These are phyloP conservation scores for Eciton burchellii DNA, from an alignment of 1,140 invertebrate species.

Conservation along the genomic window DNA sequence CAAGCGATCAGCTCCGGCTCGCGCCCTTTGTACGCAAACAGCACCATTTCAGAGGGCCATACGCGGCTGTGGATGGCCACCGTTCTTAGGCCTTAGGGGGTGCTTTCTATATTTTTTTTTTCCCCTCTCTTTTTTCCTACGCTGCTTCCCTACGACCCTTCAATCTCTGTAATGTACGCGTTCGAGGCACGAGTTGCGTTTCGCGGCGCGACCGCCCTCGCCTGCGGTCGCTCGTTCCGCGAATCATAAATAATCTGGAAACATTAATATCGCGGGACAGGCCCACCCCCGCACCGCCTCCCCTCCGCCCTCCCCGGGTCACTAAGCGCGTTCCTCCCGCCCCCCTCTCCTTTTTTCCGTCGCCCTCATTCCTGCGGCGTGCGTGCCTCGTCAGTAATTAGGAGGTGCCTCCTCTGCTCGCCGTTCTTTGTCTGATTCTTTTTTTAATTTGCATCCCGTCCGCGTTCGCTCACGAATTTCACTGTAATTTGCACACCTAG, in stretches of 20 bases:
- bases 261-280: slow-evolving; percentile 77
- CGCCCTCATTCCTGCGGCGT: background rate
- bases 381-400: slow-evolving; percentile 48
- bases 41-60: background rate
- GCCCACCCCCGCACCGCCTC: slow-evolving; percentile 45
- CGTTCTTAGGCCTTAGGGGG: slow-evolving; percentile 6
- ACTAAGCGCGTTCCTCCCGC: background rate
- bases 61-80: slow-evolving; percentile 13
- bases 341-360: slow-evolving; percentile 7
- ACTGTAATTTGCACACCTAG: slow-evolving; percentile 35
- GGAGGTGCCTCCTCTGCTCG: slow-evolving; percentile 35
- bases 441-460: slow-evolving; percentile 41
- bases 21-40: slow-evolving; percentile 2
- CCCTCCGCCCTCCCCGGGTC: background rate
- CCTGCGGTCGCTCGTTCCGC: slow-evolving; percentile 74
- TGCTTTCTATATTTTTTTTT: slow-evolving; percentile 60
- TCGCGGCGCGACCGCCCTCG: slow-evolving; percentile 66
- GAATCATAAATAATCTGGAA: slow-evolving; percentile 77
- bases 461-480: slow-evolving; percentile 34
- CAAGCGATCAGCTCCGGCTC: background rate
- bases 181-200: slow-evolving; percentile 75
- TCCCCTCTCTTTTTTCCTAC: slow-evolving; percentile 57
- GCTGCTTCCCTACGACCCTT: slow-evolving; percentile 47
- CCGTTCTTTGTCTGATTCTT: slow-evolving; percentile 63
- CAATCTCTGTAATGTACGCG: slow-evolving; percentile 69